Evolutionary conservation across 2,888 invertebrate genomes (phyloP).

Genomic region (Uloborus plumipes): DNA sequence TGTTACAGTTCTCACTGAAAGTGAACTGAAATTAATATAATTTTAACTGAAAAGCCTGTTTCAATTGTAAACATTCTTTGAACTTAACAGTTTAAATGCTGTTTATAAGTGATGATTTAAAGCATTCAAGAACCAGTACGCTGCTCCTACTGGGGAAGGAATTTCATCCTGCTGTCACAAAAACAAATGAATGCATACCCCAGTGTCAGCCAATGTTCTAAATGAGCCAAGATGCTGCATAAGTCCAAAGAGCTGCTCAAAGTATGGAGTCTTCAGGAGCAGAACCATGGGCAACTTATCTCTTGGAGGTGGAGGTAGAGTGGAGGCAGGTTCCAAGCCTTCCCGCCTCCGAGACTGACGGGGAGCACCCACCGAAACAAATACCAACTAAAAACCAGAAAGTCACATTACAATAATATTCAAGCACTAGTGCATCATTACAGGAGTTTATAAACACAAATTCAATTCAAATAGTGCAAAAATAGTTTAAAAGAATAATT

Average conservation of each 20-base stretch:
- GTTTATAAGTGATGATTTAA: too few relatives aligned
- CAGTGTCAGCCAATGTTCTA: constrained; percentile 82
- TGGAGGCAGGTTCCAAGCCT: constrained; percentile 85
- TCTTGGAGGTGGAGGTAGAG: constrained; percentile 84
- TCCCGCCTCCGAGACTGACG: constrained; percentile 77
- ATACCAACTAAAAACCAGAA: constrained; percentile 79
- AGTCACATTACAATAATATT: neutral
- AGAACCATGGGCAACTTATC: constrained; percentile 88
- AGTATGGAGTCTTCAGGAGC: constrained; percentile 86
- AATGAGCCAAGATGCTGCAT: constrained; percentile 92
- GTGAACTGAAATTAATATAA: too few relatives aligned
- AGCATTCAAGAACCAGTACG: too few relatives aligned
- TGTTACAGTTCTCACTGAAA: too few relatives aligned
- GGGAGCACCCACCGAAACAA: constrained; percentile 88
- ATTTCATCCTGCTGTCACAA: too few relatives aligned
- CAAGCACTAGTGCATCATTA: neutral
- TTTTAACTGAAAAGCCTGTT: too few relatives aligned
- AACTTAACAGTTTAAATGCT: too few relatives aligned
- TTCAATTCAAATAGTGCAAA: neutral
- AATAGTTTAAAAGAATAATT: neutral
- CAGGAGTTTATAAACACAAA: neutral
- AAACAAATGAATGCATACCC: constrained; percentile 72
- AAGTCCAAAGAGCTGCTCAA: constrained; percentile 89
- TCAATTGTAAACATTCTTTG: too few relatives aligned
- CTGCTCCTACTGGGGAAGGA: too few relatives aligned